A percentile compares a stretch with the other conserved stretches of the same genome.
Evolutionary conservation across 2,888 invertebrate genomes (phyloP).

Genomic region (Tenthredo amoena): DNA sequence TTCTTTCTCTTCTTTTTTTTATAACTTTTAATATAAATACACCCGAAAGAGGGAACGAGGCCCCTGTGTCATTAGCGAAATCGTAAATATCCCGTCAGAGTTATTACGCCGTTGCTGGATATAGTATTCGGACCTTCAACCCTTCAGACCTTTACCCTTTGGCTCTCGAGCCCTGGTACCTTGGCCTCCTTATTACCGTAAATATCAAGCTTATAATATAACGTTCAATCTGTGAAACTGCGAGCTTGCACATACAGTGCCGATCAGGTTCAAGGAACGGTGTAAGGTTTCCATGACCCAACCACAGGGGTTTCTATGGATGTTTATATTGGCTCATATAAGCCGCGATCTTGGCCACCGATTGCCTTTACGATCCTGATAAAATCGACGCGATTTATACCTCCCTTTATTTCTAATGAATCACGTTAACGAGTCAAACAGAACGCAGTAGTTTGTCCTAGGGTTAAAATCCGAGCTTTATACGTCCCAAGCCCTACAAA

Average conservation of each 20-base stretch:
- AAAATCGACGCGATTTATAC: constrained; percentile 30
- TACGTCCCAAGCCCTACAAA: not conserved
- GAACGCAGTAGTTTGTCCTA: not conserved
- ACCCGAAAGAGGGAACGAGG: not conserved
- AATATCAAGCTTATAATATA: constrained; percentile 27
- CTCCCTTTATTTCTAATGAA: not conserved
- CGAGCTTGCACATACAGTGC: not conserved
- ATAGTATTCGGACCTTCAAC: constrained; percentile 6
- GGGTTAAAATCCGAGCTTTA: too few species aligned
- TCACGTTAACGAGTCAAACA: not conserved
- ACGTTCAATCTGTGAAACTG: constrained; percentile 26
- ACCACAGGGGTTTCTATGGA: not conserved
- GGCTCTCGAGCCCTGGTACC: not conserved
- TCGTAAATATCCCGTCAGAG: constrained; percentile 21
- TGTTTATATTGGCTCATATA: not conserved
- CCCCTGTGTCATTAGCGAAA: constrained; percentile 28
- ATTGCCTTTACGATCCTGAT: constrained; percentile 30
- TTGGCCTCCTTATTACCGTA: constrained; percentile 33
- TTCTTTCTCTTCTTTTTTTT: not conserved
- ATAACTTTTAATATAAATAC: constrained; percentile 1
- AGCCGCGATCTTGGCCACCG: constrained; percentile 18
- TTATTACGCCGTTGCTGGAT: constrained; percentile 2
- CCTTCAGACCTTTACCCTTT: constrained; percentile 5
- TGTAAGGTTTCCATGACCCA: not conserved
- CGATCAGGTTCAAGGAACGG: not conserved